phyloP scores from a whole-genome alignment of 2,888 invertebrate genomes.

The Piscicola geometra region DNA sequence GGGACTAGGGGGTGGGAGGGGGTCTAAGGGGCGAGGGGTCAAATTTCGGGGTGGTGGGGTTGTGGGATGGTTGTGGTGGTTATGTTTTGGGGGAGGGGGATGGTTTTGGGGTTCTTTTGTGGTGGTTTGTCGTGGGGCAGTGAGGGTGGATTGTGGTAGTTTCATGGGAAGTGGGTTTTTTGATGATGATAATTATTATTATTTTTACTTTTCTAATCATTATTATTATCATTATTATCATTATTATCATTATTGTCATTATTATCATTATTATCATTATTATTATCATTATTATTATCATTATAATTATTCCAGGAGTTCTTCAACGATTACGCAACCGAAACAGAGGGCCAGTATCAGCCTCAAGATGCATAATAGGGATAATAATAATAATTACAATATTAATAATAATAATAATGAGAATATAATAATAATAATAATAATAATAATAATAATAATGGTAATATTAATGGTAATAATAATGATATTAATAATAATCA shows the following conservation, averaged over 20 bases:
- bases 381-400: too few relatives aligned
- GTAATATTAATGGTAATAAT: too few relatives aligned
- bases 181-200: not conserved
- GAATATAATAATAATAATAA: too few relatives aligned
- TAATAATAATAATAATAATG: too few relatives aligned
- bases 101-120: not conserved
- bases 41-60: not conserved
- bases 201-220: too few relatives aligned
- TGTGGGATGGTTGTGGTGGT: not conserved
- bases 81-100: not conserved
- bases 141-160: not conserved
- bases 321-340: conserved; percentile 38
- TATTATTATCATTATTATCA: too few relatives aligned
- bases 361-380: conserved; percentile 32
- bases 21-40: not conserved
- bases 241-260: too few relatives aligned
- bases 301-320: conserved; percentile 34
- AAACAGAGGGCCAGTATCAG: conserved; percentile 38
- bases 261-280: too few relatives aligned
- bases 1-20: too few relatives aligned
- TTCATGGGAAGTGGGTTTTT: not conserved
- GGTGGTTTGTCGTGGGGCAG: not conserved
- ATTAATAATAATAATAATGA: too few relatives aligned
- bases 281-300: too few relatives aligned
- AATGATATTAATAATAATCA: too few relatives aligned